Evolutionary conservation across 2,888 invertebrate genomes (phyloP).

Genomic region (Ganaspis brasiliensis): DNA sequence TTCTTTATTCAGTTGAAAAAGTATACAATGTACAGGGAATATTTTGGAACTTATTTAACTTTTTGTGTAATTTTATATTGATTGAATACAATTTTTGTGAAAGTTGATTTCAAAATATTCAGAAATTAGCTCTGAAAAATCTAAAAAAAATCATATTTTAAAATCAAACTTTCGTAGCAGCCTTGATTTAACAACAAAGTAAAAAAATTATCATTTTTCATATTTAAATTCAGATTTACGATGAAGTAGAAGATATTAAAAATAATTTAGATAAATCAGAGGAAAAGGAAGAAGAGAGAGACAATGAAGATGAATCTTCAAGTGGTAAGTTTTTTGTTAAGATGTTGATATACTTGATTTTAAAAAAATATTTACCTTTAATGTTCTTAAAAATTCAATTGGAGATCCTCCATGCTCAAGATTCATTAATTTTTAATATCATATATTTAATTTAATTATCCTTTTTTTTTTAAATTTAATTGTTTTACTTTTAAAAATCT

Average conservation of each 20-base stretch:
- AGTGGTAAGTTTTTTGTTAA: conserved; percentile 69
- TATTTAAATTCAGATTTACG: conserved; percentile 66
- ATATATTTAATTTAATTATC: not conserved
- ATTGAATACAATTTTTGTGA: too few relatives aligned
- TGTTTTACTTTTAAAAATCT: conserved; percentile 1
- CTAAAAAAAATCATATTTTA: too few relatives aligned
- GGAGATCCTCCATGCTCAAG: conserved; percentile 71
- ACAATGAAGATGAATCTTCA: conserved; percentile 75
- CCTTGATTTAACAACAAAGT: conserved; percentile 3
- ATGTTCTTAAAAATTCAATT: conserved; percentile 27
- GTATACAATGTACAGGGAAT: too few relatives aligned
- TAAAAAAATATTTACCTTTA: conserved; percentile 18
- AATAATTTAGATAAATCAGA: conserved; percentile 73
- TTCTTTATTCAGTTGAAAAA: too few relatives aligned
- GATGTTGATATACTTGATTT: not conserved
- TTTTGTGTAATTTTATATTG: too few relatives aligned
- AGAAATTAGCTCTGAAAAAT: too few relatives aligned
- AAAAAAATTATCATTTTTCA: conserved; percentile 30
- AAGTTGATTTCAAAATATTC: too few relatives aligned
- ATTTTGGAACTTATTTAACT: too few relatives aligned
- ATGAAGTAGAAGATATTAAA: conserved; percentile 72
- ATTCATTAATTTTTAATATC: conserved; percentile 14
- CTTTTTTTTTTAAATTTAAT: not conserved
- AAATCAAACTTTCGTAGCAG: too few relatives aligned
- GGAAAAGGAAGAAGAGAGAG: conserved; percentile 72